Evolutionary conservation across 2,888 invertebrate genomes (phyloP).

Genomic region (Trichogramma dendrolimi): DNA sequence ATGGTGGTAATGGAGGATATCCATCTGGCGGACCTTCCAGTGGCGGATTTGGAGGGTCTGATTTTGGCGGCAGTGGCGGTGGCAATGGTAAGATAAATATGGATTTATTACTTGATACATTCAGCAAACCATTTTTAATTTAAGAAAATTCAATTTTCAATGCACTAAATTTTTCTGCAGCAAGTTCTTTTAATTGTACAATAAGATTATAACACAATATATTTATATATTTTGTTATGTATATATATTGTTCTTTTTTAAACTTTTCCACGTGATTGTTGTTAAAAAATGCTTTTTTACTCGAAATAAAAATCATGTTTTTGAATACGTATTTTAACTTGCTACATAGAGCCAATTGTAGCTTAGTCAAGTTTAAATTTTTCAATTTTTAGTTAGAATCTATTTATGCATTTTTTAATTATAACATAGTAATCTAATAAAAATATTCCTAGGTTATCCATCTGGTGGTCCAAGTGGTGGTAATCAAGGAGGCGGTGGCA

Average conservation of each 20-base stretch:
- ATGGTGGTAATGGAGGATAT: slow-evolving; percentile 37
- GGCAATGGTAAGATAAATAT: slow-evolving; percentile 16
- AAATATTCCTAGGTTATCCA: slow-evolving; percentile 17
- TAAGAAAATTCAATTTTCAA: neutral
- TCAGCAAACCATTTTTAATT: too few species aligned
- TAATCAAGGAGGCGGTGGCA: slow-evolving; percentile 33
- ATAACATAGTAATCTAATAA: neutral
- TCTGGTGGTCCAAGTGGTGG: slow-evolving; percentile 29
- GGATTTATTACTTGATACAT: neutral
- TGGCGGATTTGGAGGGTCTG: neutral
- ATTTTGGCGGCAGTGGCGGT: slow-evolving; percentile 16
- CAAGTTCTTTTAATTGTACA: too few species aligned
- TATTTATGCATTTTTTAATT: neutral
- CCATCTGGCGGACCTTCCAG: slow-evolving; percentile 35
- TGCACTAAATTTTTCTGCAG: too few species aligned
- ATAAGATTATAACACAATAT: too few species aligned
- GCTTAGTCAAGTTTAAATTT: neutral
- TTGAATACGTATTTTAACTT: too few species aligned
- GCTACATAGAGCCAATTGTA: neutral
- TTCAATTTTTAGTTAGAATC: neutral
- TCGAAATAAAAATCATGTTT: too few species aligned
- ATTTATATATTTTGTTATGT: too few species aligned
- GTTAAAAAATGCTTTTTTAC: neutral
- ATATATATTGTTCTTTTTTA: too few species aligned
- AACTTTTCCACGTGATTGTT: neutral